Percentiles rank a stretch among this genome's conserved stretches.
Evolutionary conservation across 2,888 invertebrate genomes (phyloP).

Genomic region (Hemistola chrysoprasaria): DNA sequence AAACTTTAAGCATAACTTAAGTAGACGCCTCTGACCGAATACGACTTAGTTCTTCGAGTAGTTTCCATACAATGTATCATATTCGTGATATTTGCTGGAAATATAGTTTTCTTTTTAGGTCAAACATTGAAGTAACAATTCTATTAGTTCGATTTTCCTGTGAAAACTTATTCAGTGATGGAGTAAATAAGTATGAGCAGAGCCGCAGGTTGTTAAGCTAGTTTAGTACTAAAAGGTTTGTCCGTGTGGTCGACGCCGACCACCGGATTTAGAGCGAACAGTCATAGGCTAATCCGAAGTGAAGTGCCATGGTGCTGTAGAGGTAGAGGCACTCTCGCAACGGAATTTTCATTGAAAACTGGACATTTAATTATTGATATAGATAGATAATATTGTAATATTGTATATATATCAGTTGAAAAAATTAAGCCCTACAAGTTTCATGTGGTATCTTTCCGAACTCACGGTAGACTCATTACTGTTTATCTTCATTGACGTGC

Average conservation of each 20-base stretch:
- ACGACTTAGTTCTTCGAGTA: slow-evolving; percentile 14
- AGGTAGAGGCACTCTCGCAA: slow-evolving; percentile 14
- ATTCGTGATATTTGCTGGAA: background rate
- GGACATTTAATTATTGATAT: too few species aligned
- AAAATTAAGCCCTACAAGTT: too few species aligned
- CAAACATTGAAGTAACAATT: too few species aligned
- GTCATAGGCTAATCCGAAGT: slow-evolving; percentile 34
- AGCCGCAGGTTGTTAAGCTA: background rate
- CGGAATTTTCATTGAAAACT: slow-evolving; percentile 6
- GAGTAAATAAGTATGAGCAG: slow-evolving; percentile 2
- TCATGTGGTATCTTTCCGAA: too few species aligned
- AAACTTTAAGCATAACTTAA: slow-evolving; percentile 15
- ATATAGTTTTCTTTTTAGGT: too few species aligned
- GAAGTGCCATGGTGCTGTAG: slow-evolving; percentile 29
- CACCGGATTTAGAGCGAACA: slow-evolving; percentile 38
- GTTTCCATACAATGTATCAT: slow-evolving; percentile 10
- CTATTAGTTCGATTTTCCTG: too few species aligned
- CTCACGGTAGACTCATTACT: too few species aligned
- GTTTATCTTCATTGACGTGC: too few species aligned
- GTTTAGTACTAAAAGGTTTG: slow-evolving; percentile 12
- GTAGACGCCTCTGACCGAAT: slow-evolving; percentile 12
- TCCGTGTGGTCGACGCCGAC: slow-evolving; percentile 35
- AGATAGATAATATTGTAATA: too few species aligned
- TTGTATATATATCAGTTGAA: too few species aligned
- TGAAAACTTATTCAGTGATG: background rate